phyloP scores from a whole-genome alignment of 2,797 vertebrate species.

The Chelon labrosus region DNA sequence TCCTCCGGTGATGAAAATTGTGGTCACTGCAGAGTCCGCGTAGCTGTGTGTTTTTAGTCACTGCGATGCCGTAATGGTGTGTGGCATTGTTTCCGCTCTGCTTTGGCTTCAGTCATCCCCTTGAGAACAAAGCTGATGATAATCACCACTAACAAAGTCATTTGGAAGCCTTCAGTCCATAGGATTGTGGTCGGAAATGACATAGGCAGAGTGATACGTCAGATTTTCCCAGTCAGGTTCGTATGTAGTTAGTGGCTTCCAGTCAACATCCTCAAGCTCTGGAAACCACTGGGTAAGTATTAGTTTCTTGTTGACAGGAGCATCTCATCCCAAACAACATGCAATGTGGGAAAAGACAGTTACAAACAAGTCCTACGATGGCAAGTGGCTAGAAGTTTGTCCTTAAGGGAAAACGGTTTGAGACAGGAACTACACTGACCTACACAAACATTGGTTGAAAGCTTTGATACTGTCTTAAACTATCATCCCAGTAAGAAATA shows the following conservation, averaged over 20 bases:
- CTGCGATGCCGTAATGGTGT: constrained; percentile 45
- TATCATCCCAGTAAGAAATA: background rate
- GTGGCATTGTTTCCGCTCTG: constrained; percentile 59
- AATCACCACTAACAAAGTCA: constrained; percentile 36
- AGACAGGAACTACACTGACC: background rate
- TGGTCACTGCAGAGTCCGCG: constrained; percentile 53
- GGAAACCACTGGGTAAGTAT: constrained; percentile 70
- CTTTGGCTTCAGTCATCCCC: constrained; percentile 40
- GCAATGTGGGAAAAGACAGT: constrained; percentile 51
- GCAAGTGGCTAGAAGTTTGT: background rate
- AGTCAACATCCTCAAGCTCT: constrained; percentile 55
- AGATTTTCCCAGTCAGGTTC: constrained; percentile 62
- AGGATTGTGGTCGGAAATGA: constrained; percentile 59
- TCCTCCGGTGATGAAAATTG: constrained; percentile 49
- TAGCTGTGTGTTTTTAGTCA: constrained; percentile 32
- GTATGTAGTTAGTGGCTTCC: constrained; percentile 64
- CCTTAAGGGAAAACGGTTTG: background rate
- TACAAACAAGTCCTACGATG: constrained; percentile 55
- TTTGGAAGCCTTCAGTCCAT: constrained; percentile 58
- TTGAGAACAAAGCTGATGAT: constrained; percentile 58
- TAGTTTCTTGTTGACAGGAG: constrained; percentile 64
- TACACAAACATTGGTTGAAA: too few species aligned
- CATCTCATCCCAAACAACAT: constrained; percentile 62
- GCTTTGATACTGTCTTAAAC: background rate
- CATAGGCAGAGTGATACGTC: constrained; percentile 23